phyloP scores from a whole-genome alignment of 2,797 vertebrate species.

The Crocodylus rhombifer region DNA sequence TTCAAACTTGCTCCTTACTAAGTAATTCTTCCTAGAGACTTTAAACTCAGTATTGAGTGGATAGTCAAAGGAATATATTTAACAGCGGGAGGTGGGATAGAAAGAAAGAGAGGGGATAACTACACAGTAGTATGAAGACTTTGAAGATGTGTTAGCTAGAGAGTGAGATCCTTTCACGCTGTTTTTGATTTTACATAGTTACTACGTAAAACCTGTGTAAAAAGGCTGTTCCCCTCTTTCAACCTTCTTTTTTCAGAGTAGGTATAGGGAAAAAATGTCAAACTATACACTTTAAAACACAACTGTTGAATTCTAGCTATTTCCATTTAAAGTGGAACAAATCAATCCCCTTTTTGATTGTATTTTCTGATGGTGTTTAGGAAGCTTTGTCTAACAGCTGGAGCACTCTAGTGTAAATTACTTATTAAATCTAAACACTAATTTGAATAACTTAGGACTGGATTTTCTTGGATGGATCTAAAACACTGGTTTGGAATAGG shows the following conservation, averaged over 20 bases:
- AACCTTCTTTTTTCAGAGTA: background rate
- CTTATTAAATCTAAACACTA: background rate
- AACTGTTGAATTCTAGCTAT: background rate
- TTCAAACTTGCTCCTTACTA: background rate
- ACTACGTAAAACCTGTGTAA: background rate
- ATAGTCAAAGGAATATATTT: constrained; percentile 41
- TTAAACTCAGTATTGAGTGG: constrained; percentile 38
- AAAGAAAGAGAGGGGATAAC: background rate
- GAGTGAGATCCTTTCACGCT: background rate
- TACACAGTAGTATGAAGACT: background rate
- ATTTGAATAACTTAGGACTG: background rate
- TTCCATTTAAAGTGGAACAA: background rate
- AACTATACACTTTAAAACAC: background rate
- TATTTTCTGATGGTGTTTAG: background rate
- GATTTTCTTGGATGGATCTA: background rate
- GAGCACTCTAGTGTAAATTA: background rate
- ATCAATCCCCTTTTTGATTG: background rate
- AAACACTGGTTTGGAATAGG: background rate
- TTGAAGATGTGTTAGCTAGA: constrained; percentile 34
- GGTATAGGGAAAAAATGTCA: background rate
- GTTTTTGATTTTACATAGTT: constrained; percentile 40
- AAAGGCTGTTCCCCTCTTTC: background rate
- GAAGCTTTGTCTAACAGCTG: background rate
- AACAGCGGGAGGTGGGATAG: background rate
- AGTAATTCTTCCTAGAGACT: constrained; percentile 10